phyloP scores from a whole-genome alignment of 2,888 invertebrate species.

The Stenodera caucasica region DNA sequence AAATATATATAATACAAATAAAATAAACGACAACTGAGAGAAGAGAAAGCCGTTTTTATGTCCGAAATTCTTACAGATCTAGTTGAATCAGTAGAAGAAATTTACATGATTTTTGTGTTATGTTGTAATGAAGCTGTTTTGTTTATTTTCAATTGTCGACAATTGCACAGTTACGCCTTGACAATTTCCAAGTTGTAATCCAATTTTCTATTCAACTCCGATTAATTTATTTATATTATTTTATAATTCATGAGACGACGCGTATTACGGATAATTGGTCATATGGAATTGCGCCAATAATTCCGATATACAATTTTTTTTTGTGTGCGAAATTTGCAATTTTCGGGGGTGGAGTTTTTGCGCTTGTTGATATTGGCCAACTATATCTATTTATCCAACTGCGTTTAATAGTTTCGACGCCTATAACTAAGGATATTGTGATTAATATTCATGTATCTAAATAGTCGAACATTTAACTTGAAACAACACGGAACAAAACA shows the following conservation, averaged over 20 bases:
- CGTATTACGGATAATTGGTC: not conserved
- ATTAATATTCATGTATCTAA: slow-evolving; percentile 27
- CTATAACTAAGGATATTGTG: slow-evolving; percentile 18
- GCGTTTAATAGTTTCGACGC: slow-evolving; percentile 11
- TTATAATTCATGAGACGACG: not conserved
- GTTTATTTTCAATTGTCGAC: not conserved
- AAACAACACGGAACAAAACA: slow-evolving; percentile 16
- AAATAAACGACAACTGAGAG: no score
- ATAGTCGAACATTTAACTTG: slow-evolving; percentile 26
- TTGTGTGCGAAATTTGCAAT: no score
- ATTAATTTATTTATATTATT: not conserved
- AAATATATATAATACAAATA: not conserved
- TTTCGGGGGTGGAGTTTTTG: not conserved
- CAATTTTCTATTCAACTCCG: not conserved
- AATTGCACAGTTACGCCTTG: not conserved
- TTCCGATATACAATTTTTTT: no score
- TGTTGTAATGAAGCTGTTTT: not conserved
- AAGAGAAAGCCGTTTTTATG: not conserved
- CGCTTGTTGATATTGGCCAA: no score
- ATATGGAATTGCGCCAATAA: no score
- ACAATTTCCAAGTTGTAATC: not conserved
- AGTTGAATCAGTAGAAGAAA: not conserved
- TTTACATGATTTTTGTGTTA: no score
- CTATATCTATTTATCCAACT: slow-evolving; percentile 2
- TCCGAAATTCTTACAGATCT: not conserved